Evolutionary conservation across 2,113 vertebrate genomes (phyloP), one percentile per base, ranked within the genome.

Genomic region (Mustelus asterias): DNA sequence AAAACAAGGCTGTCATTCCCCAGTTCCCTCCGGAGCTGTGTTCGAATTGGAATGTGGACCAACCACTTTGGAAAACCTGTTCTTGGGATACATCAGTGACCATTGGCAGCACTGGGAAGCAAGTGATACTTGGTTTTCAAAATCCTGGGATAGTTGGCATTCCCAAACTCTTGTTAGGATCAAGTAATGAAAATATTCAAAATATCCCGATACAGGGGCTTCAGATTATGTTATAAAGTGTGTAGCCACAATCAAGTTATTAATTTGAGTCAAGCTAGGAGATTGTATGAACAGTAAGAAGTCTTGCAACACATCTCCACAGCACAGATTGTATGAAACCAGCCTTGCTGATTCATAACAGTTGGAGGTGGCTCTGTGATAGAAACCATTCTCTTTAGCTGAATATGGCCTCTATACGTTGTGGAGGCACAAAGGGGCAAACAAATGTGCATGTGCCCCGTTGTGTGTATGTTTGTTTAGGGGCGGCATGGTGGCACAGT

Each of bases 31-130:
- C 6, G 69, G 67, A 95, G 24, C 67, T 95, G 94, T 58, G 86
- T 95, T 48, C 26, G 69, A 11, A 72, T 48, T 48, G 94, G 94
- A 95, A 95, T 54, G 67, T 33, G 1, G 94, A 70, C 67, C 41
- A 54, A 48, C 67, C 67, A 95, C 67, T 95, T 70, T n/a, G 69
- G 94, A 54, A 95, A 95, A 95, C 94, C 20, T 70, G 93, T 94
- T 90, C 54, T 58, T 14, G 48, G 88, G 29, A 90, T 54, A 90
- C 22, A 54, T 26, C 44, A 90, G 29, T 94, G 93, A 94, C 33
- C 65, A 48, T 94, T 94, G 22, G 93, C 65, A 48, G 26, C n/a
- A 69, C 69, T 94, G 37, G 33, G 20, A 18, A 37, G 41, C 92
- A 94, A 69, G 37, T 94, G 92, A 69, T 69, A 67, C 33, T 16